Conservation (phyloP, 2,797 vertebrate species). For the Nannoperca australis region DNA sequence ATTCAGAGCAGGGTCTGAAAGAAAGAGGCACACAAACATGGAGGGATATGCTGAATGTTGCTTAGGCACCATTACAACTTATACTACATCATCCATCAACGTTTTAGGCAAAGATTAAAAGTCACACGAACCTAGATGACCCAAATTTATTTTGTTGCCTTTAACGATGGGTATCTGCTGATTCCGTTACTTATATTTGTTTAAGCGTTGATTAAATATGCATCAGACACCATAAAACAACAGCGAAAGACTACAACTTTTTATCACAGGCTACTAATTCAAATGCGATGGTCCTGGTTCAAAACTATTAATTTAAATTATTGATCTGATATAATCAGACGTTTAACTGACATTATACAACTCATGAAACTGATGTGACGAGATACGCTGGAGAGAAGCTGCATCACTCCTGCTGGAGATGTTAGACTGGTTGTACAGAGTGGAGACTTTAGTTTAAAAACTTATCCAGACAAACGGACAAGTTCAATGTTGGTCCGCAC, state of each 20-base stretch:
- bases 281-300: background rate
- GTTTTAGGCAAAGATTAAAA: background rate
- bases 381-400: too few relatives aligned
- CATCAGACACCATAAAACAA: too few relatives aligned
- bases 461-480: background rate
- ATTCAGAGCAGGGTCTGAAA: conserved; percentile 80
- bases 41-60: background rate
- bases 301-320: background rate
- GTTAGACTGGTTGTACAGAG: background rate
- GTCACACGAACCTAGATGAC: background rate
- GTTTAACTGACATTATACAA: too few relatives aligned
- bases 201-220: too few relatives aligned
- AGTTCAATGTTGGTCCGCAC: too few relatives aligned
- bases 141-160: background rate
- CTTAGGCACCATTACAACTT: background rate
- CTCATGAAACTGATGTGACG: too few relatives aligned
- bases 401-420: too few relatives aligned
- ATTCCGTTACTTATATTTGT: too few relatives aligned
- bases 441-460: background rate
- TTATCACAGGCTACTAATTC: too few relatives aligned
- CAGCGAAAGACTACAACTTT: too few relatives aligned
- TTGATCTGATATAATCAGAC: background rate
- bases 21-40: conserved; percentile 2
- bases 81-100: background rate
- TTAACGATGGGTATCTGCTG: too few relatives aligned